Percentiles rank a stretch among this genome's conserved stretches.
These are phyloP conservation scores for Orussus abietinus DNA, from an alignment of 1,140 invertebrate genomes.

Conservation along the genomic window DNA sequence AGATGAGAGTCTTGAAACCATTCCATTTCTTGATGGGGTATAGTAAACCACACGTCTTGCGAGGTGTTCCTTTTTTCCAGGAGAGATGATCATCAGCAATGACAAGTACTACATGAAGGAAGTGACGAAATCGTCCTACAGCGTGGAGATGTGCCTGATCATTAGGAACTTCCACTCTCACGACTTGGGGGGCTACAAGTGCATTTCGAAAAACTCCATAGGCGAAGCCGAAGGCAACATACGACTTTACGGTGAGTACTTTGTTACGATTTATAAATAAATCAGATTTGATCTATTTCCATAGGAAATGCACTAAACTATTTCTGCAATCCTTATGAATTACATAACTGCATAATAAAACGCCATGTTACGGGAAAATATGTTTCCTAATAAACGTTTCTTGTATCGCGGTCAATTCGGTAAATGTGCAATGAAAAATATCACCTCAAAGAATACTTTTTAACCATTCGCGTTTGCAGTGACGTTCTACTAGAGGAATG, in stretches of 20 bases:
- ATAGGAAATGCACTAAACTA: too few relatives aligned
- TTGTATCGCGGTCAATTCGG: too few relatives aligned
- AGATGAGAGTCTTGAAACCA: not conserved
- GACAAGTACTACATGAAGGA: constrained; percentile 77
- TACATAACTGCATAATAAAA: too few relatives aligned
- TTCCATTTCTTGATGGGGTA: not conserved
- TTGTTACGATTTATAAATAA: too few relatives aligned
- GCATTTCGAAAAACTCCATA: constrained; percentile 88
- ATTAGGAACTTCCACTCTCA: constrained; percentile 70
- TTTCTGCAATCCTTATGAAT: too few relatives aligned
- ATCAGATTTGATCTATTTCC: too few relatives aligned
- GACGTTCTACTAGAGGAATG: too few relatives aligned
- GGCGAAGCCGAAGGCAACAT: constrained; percentile 85
- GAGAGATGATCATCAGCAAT: constrained; percentile 82
- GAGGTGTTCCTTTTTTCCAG: constrained; percentile 51
- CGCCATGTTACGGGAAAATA: too few relatives aligned
- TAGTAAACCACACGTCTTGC: not conserved
- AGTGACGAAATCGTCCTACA: constrained; percentile 69
- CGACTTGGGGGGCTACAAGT: constrained; percentile 87
- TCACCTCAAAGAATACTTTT: too few relatives aligned
- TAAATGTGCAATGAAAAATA: too few relatives aligned
- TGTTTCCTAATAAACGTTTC: too few relatives aligned
- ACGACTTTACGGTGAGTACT: constrained; percentile 81
- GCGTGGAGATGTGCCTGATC: constrained; percentile 74
- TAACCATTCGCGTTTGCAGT: too few relatives aligned